A percentile compares a stretch with the other conserved stretches of the same genome.
phyloP scores from a whole-genome alignment of 2,113 vertebrate genomes.

The Scomber japonicus region DNA sequence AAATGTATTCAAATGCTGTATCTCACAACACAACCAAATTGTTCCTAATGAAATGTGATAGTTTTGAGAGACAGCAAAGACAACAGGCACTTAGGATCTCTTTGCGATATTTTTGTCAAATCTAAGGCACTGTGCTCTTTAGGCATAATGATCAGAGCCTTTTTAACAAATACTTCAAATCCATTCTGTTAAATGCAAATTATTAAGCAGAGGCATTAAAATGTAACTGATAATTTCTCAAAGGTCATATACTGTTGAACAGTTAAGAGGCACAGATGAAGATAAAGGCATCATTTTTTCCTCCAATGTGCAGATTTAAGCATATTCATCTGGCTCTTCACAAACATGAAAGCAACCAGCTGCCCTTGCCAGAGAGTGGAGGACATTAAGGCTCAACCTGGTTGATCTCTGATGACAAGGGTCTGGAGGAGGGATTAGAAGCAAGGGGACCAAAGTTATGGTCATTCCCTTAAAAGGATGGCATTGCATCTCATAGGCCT shows the following conservation, averaged over 20 bases:
- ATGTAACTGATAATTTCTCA: conserved; percentile 61
- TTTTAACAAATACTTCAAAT: conserved; percentile 73
- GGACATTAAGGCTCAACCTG: conserved; percentile 74
- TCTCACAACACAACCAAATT: conserved; percentile 60
- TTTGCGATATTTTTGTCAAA: conserved; percentile 67
- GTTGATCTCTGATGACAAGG: conserved; percentile 82
- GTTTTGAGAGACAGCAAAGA: conserved; percentile 73
- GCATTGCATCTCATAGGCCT: conserved; percentile 71
- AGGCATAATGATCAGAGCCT: conserved; percentile 71
- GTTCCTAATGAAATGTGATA: conserved; percentile 78
- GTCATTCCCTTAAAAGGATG: conserved; percentile 79
- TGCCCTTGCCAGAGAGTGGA: conserved; percentile 77
- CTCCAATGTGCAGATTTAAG: conserved; percentile 63
- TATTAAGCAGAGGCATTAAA: conserved; percentile 51
- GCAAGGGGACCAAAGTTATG: conserved; percentile 72
- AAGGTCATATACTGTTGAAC: conserved; percentile 47
- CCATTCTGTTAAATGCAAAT: conserved; percentile 68
- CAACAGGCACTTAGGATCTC: conserved; percentile 64
- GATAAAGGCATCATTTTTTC: conserved; percentile 58
- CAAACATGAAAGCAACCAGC: conserved; percentile 73
- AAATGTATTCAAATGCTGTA: conserved; percentile 72
- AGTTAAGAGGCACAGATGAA: conserved; percentile 45
- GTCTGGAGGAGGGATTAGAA: conserved; percentile 81
- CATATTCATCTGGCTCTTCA: conserved; percentile 76
- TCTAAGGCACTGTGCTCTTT: conserved; percentile 72